phyloP scores from a whole-genome alignment of 2,797 vertebrate species.

The Diceros bicornis region DNA sequence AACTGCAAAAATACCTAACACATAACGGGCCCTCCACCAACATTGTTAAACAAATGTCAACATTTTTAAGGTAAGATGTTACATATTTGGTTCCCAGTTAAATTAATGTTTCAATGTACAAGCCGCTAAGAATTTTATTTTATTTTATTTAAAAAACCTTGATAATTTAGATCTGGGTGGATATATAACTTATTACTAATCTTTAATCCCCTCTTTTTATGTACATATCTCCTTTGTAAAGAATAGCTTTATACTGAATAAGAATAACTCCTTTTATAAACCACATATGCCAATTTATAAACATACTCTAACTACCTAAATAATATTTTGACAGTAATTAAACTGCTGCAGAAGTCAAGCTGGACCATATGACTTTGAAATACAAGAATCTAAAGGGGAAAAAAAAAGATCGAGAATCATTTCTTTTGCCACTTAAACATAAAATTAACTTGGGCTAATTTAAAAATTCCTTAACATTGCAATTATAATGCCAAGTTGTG shows the following conservation, averaged over 20 bases:
- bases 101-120: background rate
- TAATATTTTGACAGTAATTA: conserved; percentile 3
- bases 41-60: background rate
- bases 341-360: background rate
- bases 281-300: background rate
- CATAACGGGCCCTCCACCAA: background rate
- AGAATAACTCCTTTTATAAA: background rate
- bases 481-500: background rate
- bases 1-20: background rate
- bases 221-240: background rate
- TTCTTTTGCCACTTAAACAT: background rate
- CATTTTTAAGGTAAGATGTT: background rate
- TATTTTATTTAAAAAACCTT: background rate
- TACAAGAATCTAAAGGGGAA: background rate
- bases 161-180: background rate
- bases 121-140: background rate
- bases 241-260: background rate
- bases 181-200: background rate
- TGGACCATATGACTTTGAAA: background rate
- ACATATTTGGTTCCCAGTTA: background rate
- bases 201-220: background rate
- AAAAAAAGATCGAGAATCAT: background rate
- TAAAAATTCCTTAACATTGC: background rate
- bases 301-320: background rate
- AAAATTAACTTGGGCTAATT: background rate